Evolutionary conservation across 2,797 vertebrate genomes (phyloP).

Genomic region (Peromyscus nudipes): DNA sequence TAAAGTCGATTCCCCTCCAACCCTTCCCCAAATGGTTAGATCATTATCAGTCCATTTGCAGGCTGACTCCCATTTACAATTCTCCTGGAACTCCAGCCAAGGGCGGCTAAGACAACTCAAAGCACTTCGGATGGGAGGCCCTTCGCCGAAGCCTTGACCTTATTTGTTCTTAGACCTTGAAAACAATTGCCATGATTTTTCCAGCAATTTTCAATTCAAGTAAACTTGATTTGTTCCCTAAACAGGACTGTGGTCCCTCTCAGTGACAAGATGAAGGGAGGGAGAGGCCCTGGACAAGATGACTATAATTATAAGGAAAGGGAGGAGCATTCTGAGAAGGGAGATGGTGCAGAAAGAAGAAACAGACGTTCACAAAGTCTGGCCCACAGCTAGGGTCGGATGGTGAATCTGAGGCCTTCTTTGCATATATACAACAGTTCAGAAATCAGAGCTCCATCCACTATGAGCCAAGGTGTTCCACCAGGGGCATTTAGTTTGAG

Average conservation of each 20-base stretch:
- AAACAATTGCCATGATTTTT: slow-evolving; percentile 69
- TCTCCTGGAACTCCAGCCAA: slow-evolving; percentile 55
- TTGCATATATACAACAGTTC: background rate
- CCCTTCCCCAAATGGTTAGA: slow-evolving; percentile 57
- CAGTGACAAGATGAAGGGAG: slow-evolving; percentile 54
- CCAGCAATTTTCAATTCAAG: slow-evolving; percentile 71
- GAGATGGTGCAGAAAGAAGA: slow-evolving; percentile 44
- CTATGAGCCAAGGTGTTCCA: background rate
- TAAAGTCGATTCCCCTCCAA: slow-evolving; percentile 41
- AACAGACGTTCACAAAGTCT: background rate
- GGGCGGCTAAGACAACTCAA: slow-evolving; percentile 61
- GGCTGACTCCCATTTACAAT: slow-evolving; percentile 47
- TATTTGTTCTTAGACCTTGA: slow-evolving; percentile 74
- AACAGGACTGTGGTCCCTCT: slow-evolving; percentile 58
- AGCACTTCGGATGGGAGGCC: slow-evolving; percentile 56
- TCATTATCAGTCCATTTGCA: slow-evolving; percentile 71
- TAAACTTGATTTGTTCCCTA: slow-evolving; percentile 67
- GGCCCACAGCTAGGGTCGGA: background rate
- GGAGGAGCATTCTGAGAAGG: slow-evolving; percentile 25
- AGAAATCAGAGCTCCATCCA: background rate
- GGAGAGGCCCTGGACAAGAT: slow-evolving; percentile 32
- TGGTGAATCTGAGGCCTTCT: background rate
- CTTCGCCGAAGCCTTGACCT: slow-evolving; percentile 70
- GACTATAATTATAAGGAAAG: slow-evolving; percentile 54
- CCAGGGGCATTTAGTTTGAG: background rate